Evolutionary conservation across 2,113 vertebrate species (phyloP).

Genomic region (Hemicordylus capensis): DNA sequence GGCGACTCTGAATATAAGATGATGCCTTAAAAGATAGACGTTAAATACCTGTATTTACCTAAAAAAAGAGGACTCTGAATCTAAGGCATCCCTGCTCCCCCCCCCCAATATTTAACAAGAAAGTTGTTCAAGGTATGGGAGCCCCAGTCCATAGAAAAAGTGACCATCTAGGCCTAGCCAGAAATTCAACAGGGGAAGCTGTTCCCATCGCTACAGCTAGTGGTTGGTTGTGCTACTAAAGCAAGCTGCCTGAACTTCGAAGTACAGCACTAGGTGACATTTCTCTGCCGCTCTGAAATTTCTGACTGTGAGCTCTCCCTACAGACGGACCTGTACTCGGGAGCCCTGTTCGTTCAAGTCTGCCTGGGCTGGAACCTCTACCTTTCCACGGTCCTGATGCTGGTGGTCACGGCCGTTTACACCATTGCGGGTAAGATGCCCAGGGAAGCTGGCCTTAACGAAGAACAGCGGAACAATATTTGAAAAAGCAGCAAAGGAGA

Average conservation of each 20-base stretch:
- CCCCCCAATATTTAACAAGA: too few species aligned
- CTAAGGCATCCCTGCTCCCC: too few species aligned
- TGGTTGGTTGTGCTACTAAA: too few species aligned
- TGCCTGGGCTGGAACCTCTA: slow-evolving; percentile 94
- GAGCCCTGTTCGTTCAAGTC: slow-evolving; percentile 90
- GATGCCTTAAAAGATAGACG: too few species aligned
- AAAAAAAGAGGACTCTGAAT: too few species aligned
- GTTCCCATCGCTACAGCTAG: neutral
- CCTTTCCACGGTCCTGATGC: slow-evolving; percentile 86
- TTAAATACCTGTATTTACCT: too few species aligned
- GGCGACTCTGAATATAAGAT: too few species aligned
- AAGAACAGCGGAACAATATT: too few species aligned
- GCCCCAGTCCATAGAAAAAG: neutral
- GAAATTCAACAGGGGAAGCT: neutral
- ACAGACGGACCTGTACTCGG: slow-evolving; percentile 89
- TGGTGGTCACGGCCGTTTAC: slow-evolving; percentile 86
- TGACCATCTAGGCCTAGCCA: neutral
- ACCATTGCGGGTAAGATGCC: slow-evolving; percentile 84
- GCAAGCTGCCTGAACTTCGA: too few species aligned
- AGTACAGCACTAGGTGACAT: too few species aligned
- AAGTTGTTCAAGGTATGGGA: neutral
- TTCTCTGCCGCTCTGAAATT: too few species aligned
- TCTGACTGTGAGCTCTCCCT: accelerated
- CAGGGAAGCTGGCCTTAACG: neutral
- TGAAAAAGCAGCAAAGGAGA: too few species aligned